Evolutionary conservation across 2,113 vertebrate species (phyloP), one percentile per base, ranked within the genome.

Genomic region (Alaudala cheleensis): DNA sequence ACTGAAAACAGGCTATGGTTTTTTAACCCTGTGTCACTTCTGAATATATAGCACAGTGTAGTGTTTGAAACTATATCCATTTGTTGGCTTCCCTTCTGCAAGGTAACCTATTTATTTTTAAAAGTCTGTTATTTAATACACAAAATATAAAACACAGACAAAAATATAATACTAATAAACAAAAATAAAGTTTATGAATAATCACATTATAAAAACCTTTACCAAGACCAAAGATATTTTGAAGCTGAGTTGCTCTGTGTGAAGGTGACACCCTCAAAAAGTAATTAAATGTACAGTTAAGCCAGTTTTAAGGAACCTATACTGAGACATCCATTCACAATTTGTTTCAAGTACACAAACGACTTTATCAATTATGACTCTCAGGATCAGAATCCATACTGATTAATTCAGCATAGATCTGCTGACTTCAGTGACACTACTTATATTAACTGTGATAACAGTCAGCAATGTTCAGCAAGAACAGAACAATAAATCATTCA

Each of bases 401-500:
- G 81, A 94, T 94, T 95, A 89, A 93, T 91, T 93, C 92, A 81
- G 70, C 91, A 85, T 47, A 92, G 73, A 93, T 74, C 81, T 87
- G 61, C 81, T 92, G 85, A 90, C 73, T 93, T 90, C 70, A 92
- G 81, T 95, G 73, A 84, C 57, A 66, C 51, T 87, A 29, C 78
- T 81, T 61, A 80, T 53, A 84, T 84, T 93, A 92, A 94, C 51
- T 50, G 39, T 85, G 56, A 37, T 79, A 87, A 93, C 40, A 84
- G 42, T 74, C 88, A 87, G 81, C 70, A 81, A 19, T 66, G 72
- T 49, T 93, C 60, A 84, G 56, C 42, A 39, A 81, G 58, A 94
- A 89, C 8, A 33, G 56, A 47, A 81, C 15, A 74, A 74, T 74
- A 90, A 81, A 66, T 92, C 42, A 74, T 62, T 73, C 25, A 39